Conservation (phyloP, 2,888 invertebrate genomes). For the Lasioglossum calceatum region DNA sequence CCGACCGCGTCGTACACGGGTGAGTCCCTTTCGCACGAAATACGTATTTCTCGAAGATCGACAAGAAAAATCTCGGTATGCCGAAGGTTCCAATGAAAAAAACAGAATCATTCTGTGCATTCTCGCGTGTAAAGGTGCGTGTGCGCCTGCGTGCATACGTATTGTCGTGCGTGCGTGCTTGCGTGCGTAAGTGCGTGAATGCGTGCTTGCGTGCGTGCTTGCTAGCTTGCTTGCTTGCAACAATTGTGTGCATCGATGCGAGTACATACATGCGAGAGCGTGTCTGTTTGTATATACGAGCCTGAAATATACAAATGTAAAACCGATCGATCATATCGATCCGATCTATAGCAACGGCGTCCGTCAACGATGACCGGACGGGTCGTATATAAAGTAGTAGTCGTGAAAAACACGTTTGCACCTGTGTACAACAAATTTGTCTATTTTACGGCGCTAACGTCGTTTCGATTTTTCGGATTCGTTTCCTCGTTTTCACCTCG, state of each 20-base stretch:
- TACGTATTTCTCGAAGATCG: background rate
- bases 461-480: background rate
- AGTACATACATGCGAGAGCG: background rate
- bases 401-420: slow-evolving; percentile 13
- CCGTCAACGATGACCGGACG: background rate
- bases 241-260: background rate
- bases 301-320: background rate
- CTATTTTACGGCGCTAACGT: background rate
- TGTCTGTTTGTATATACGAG: background rate
- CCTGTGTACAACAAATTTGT: background rate
- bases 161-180: background rate
- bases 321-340: slow-evolving; percentile 7
- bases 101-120: background rate
- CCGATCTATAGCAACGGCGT: background rate
- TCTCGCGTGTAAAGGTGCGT: slow-evolving; percentile 11
- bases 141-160: slow-evolving; percentile 17
- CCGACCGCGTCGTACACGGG: background rate
- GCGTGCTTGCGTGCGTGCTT: background rate
- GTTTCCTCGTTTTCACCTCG: slow-evolving; percentile 7
- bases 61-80: background rate
- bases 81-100: background rate
- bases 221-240: background rate
- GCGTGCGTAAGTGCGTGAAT: slow-evolving; percentile 3
- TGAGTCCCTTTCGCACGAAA: no score
- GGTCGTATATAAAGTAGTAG: background rate